These are phyloP conservation scores for Drosophila koepferae DNA, from an alignment of 2,888 invertebrate species.

Conservation along the genomic window DNA sequence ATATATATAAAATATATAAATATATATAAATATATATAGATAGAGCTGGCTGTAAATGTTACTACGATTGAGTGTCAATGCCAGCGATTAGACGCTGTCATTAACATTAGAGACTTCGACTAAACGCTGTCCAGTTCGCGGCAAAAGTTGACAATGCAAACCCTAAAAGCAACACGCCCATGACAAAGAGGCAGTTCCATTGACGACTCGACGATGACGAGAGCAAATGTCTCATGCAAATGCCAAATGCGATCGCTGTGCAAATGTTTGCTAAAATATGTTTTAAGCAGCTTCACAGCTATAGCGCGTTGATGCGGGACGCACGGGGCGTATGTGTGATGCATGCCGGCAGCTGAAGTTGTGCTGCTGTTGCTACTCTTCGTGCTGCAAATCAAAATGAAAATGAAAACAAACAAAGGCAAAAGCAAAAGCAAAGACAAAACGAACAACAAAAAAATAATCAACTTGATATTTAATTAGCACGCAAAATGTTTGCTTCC, in stretches of 20 bases:
- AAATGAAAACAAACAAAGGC: constrained; percentile 13
- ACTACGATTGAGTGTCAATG: constrained; percentile 38
- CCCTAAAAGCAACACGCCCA: constrained; percentile 29
- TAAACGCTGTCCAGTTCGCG: neutral
- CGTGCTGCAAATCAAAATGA: constrained; percentile 16
- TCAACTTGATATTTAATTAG: constrained; percentile 50
- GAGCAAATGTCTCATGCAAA: constrained; percentile 44
- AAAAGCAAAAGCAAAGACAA: constrained; percentile 9
- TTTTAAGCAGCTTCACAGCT: constrained; percentile 4
- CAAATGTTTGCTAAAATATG: constrained; percentile 63
- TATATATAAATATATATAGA: neutral
- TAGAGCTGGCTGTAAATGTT: constrained; percentile 1
- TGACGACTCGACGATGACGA: constrained; percentile 27
- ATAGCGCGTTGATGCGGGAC: constrained; percentile 18
- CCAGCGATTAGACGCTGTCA: constrained; percentile 46
- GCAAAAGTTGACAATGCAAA: neutral
- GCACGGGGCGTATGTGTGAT: constrained; percentile 63
- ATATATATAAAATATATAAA: neutral
- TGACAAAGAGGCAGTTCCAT: constrained; percentile 30
- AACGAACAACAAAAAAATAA: constrained; percentile 5
- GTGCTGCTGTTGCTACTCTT: neutral
- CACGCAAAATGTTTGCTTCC: constrained; percentile 59
- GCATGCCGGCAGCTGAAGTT: constrained; percentile 29
- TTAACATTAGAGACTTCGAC: constrained; percentile 34
- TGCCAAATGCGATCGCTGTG: constrained; percentile 42